Conservation (phyloP, 2,113 vertebrate genomes). For the Nycticryphes semicollaris region DNA sequence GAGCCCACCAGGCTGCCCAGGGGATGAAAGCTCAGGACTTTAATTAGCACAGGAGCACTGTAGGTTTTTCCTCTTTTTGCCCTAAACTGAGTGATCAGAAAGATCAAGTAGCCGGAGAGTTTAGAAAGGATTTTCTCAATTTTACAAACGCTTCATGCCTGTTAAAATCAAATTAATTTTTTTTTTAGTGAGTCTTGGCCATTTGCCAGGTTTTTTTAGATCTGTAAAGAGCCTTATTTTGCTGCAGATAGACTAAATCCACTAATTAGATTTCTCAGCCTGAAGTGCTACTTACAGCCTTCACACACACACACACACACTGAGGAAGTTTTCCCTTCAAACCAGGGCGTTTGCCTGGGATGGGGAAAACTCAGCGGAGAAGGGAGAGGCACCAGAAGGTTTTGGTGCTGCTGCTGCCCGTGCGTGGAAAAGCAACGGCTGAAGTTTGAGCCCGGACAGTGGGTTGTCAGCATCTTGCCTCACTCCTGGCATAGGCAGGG, state of each 20-base stretch:
- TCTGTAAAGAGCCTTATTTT: conserved; percentile 25
- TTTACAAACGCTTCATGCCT: conserved; percentile 19
- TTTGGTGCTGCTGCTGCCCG: not conserved
- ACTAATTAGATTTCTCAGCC: conserved; percentile 55
- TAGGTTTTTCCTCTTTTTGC: not conserved
- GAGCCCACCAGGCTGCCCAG: not conserved
- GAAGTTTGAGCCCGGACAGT: not conserved
- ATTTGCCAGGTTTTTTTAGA: conserved; percentile 22
- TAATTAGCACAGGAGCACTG: not conserved
- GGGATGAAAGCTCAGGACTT: not conserved
- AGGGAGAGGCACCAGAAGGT: not conserved
- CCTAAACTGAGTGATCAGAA: not conserved
- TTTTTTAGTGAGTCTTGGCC: conserved; percentile 27
- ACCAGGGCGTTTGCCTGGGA: not conserved
- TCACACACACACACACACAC: not conserved
- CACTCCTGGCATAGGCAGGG: not conserved
- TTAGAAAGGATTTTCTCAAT: conserved; percentile 31
- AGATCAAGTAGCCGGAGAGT: conserved; percentile 9
- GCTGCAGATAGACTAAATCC: conserved; percentile 34
- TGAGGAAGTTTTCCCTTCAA: not conserved
- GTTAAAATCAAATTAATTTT: conserved; percentile 63
- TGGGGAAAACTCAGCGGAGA: not conserved
- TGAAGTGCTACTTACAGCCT: not conserved
- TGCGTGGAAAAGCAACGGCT: not conserved
- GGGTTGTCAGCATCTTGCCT: not conserved